These are phyloP conservation scores for Perca fluviatilis DNA, from an alignment of 2,113 vertebrate species.

Conservation along the genomic window DNA sequence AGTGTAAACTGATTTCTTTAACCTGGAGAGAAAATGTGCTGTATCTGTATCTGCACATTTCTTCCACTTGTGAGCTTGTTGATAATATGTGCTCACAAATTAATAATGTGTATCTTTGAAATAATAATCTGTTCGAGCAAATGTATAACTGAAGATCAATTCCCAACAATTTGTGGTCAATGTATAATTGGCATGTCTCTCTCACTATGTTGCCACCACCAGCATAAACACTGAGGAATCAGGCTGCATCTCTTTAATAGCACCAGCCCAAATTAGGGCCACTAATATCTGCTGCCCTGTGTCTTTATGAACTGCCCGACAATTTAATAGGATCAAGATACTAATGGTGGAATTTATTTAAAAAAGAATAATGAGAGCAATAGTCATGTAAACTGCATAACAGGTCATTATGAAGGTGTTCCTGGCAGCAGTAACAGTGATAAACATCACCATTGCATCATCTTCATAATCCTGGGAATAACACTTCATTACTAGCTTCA, in stretches of 20 bases:
- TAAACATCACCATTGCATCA: neutral
- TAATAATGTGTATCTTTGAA: slow-evolving; percentile 12
- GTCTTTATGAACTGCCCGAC: neutral
- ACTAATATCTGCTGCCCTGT: neutral
- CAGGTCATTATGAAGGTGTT: neutral
- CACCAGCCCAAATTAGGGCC: neutral
- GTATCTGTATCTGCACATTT: neutral
- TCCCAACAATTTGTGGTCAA: slow-evolving; percentile 2
- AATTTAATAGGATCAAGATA: neutral
- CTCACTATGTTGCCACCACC: slow-evolving; percentile 2
- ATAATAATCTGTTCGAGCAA: slow-evolving; percentile 15
- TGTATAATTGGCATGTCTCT: slow-evolving; percentile 22
- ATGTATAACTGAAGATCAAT: slow-evolving; percentile 23
- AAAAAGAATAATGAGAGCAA: neutral
- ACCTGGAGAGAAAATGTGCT: neutral
- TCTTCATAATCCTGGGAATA: neutral
- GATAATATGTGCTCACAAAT: neutral
- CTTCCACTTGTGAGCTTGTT: neutral
- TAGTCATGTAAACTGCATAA: neutral
- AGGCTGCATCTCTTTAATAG: neutral
- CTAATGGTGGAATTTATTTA: neutral
- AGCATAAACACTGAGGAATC: slow-evolving; percentile 12
- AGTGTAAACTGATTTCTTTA: neutral
- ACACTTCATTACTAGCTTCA: neutral
- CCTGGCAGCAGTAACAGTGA: neutral